Percentiles rank a stretch among this genome's conserved stretches.
Evolutionary conservation across 1,140 invertebrate species (phyloP).

Genomic region (Antheraea mylitta): DNA sequence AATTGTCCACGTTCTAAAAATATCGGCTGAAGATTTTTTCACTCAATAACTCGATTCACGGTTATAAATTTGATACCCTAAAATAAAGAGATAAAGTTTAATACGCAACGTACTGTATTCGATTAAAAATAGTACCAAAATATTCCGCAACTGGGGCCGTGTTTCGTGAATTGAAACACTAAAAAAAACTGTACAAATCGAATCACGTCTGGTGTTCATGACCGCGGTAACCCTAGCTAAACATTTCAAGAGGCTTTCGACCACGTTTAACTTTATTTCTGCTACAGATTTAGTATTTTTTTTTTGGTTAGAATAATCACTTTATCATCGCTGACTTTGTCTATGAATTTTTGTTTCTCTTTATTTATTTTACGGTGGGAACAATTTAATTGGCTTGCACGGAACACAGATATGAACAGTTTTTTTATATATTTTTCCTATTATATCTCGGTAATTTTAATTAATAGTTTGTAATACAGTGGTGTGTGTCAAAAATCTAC

Average conservation of each 20-base stretch:
- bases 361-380: background rate
- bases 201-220: slow-evolving; percentile 3
- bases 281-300: background rate
- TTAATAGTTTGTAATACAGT: no score
- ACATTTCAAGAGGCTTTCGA: background rate
- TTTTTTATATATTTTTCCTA: no score
- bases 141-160: slow-evolving; percentile 8
- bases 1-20: background rate
- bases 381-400: background rate
- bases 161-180: slow-evolving; percentile 1
- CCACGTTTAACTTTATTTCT: background rate
- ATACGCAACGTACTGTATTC: slow-evolving; percentile 2
- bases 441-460: no score
- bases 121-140: slow-evolving; percentile 4
- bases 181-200: slow-evolving; percentile 4
- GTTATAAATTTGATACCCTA: background rate
- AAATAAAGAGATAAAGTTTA: background rate
- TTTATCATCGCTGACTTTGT: slow-evolving; percentile 1
- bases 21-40: background rate
- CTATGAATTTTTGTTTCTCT: background rate
- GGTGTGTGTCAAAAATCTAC: no score
- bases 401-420: no score
- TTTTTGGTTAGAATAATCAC: background rate
- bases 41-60: background rate
- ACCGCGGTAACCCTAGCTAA: background rate